Conservation (phyloP, 2,797 vertebrate genomes). For the Phoxinus dragarum region DNA sequence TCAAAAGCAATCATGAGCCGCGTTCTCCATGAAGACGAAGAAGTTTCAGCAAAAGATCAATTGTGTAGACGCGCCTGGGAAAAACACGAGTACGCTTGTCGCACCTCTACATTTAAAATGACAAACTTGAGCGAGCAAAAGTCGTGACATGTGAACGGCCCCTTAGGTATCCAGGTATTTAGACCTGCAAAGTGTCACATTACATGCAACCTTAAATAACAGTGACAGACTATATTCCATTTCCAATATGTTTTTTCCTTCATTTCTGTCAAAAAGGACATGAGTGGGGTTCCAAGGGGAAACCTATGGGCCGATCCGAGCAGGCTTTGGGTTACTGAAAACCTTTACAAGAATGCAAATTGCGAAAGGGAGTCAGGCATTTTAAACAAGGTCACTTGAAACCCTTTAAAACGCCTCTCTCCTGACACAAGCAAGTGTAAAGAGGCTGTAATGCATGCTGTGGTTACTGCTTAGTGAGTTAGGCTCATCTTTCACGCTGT, state of each 20-base stretch:
- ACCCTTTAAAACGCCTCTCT: slow-evolving; percentile 29
- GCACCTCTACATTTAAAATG: too few relatives aligned
- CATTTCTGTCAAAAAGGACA: neutral
- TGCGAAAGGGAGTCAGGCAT: slow-evolving; percentile 37
- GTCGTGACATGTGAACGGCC: too few relatives aligned
- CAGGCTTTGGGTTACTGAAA: slow-evolving; percentile 20
- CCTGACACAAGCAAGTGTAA: slow-evolving; percentile 35
- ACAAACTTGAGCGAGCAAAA: too few relatives aligned
- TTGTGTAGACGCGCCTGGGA: too few relatives aligned
- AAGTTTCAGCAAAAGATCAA: too few relatives aligned
- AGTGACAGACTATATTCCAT: neutral
- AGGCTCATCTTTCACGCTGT: slow-evolving; percentile 25
- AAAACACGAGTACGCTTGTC: too few relatives aligned
- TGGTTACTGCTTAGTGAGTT: slow-evolving; percentile 31
- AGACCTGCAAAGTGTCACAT: neutral
- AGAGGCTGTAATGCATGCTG: slow-evolving; percentile 26
- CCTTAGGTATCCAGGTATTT: neutral
- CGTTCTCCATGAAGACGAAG: too few relatives aligned
- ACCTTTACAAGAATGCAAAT: slow-evolving; percentile 8
- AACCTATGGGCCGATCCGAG: neutral
- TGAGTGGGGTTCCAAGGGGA: neutral
- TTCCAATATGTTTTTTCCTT: neutral
- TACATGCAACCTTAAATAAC: slow-evolving; percentile 1
- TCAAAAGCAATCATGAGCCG: too few relatives aligned
- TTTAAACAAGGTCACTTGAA: slow-evolving; percentile 50